phyloP scores from a whole-genome alignment of 2,888 invertebrate species.

The Drosophila paranaensis region DNA sequence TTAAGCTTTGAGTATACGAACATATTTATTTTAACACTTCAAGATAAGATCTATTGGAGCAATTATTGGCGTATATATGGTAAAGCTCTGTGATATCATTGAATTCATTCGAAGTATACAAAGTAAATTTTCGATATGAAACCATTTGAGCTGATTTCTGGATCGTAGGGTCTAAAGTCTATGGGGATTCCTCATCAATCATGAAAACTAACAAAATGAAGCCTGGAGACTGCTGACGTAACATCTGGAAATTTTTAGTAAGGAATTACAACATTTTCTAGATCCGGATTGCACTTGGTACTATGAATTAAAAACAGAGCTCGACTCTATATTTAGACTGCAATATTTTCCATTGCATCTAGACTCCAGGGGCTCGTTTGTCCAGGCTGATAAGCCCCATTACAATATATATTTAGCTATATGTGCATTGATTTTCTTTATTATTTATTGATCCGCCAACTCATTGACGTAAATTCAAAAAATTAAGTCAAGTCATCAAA shows the following conservation, averaged over 20 bases:
- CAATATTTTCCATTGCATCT: slow-evolving; percentile 31
- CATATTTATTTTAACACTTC: background rate
- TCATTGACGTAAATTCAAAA: slow-evolving; percentile 61
- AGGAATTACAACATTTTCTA: background rate
- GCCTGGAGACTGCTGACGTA: too few relatives aligned
- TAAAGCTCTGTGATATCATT: background rate
- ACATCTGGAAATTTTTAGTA: background rate
- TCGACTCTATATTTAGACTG: slow-evolving; percentile 58
- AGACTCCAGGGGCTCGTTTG: slow-evolving; percentile 49
- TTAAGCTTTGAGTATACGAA: background rate
- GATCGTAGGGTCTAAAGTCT: background rate
- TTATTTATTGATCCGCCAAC: slow-evolving; percentile 28
- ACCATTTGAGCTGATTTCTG: too few relatives aligned
- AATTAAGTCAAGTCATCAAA: slow-evolving; percentile 52
- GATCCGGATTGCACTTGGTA: slow-evolving; percentile 32
- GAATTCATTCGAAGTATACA: background rate
- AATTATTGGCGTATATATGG: background rate
- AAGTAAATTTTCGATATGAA: too few relatives aligned
- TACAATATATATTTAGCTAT: slow-evolving; percentile 19
- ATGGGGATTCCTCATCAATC: background rate
- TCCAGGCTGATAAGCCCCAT: slow-evolving; percentile 42
- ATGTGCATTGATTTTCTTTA: slow-evolving; percentile 24
- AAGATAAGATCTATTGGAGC: background rate
- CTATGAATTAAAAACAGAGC: slow-evolving; percentile 12
- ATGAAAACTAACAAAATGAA: background rate